Evolutionary conservation across 2,797 vertebrate species (phyloP), one percentile per base, ranked within the genome.

Genomic region (Enoplosus armatus): DNA sequence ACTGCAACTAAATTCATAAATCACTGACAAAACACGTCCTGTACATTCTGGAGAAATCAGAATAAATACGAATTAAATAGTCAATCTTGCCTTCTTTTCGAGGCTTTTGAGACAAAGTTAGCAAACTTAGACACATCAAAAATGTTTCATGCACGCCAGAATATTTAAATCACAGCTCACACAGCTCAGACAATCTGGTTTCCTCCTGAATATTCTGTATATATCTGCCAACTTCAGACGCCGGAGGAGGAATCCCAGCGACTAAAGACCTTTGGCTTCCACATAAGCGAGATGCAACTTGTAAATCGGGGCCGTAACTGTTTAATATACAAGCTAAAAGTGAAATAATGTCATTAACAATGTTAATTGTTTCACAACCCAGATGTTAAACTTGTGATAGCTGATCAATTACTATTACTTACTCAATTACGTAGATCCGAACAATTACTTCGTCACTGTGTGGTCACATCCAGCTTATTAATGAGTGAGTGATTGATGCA

Each of bases 401-500:
- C 31, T 15, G 12, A 56, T n/a, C n/a, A n/a, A n/a, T n/a, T n/a
- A n/a, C n/a, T n/a, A n/a, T n/a, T n/a, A n/a, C n/a, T n/a, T n/a
- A n/a, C n/a, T n/a, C n/a, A n/a, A n/a, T n/a, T n/a, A n/a, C n/a
- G n/a, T n/a, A n/a, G n/a, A n/a, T n/a, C n/a, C n/a, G n/a, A n/a
- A n/a, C n/a, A n/a, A n/a, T n/a, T n/a, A n/a, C n/a, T n/a, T n/a
- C n/a, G n/a, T n/a, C n/a, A 4, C 55, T 53, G 26, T 62, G 60
- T 60, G 62, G 45, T 39, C 35, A 27, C 47, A 53, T 78, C 37
- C 48, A 43, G 59, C 41, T 43, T 74, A 64, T 70, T 73, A 83
- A 68, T 72, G 11, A 82, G 62, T 48, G 4, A 27, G 62, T 73
- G 2, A 80, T 78, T 72, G 51, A 77, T 77, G 60, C 59, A 54